phyloP scores from a whole-genome alignment of 2,797 vertebrate genomes.

The Poeciliopsis turneri region DNA sequence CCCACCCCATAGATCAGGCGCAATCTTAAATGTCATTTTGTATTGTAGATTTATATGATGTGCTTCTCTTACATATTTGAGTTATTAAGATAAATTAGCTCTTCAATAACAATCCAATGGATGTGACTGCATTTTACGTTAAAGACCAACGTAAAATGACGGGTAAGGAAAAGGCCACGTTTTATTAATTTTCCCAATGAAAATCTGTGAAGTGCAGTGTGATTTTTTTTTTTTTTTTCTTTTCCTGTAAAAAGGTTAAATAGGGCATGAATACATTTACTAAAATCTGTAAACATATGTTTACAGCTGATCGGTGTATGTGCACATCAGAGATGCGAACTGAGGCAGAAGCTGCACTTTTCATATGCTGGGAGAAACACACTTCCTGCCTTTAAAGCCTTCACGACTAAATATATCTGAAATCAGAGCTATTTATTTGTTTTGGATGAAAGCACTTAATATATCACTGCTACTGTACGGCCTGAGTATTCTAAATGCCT shows the following conservation, averaged over 20 bases:
- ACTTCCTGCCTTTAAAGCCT: neutral
- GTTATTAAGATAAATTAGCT: neutral
- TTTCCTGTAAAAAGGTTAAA: neutral
- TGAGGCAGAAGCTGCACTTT: neutral
- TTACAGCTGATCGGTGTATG: too few relatives aligned
- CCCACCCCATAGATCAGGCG: neutral
- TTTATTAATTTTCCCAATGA: neutral
- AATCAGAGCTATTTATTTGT: constrained; percentile 4
- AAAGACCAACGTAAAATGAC: neutral
- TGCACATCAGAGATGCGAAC: neutral
- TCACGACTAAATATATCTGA: constrained; percentile 4
- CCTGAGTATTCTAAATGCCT: constrained; percentile 12
- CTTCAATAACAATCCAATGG: neutral
- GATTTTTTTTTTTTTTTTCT: neutral
- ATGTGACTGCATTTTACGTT: neutral
- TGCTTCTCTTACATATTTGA: neutral
- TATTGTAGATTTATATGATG: neutral
- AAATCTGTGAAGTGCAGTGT: neutral
- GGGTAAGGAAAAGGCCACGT: neutral
- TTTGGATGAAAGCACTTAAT: constrained; percentile 27
- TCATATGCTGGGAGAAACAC: constrained; percentile 6
- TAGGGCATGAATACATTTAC: neutral
- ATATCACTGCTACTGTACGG: constrained; percentile 39
- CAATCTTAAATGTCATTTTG: neutral
- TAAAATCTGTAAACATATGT: neutral